These are phyloP conservation scores for Rhynchonycteris naso DNA, from an alignment of 2,797 vertebrate species.

Conservation along the genomic window DNA sequence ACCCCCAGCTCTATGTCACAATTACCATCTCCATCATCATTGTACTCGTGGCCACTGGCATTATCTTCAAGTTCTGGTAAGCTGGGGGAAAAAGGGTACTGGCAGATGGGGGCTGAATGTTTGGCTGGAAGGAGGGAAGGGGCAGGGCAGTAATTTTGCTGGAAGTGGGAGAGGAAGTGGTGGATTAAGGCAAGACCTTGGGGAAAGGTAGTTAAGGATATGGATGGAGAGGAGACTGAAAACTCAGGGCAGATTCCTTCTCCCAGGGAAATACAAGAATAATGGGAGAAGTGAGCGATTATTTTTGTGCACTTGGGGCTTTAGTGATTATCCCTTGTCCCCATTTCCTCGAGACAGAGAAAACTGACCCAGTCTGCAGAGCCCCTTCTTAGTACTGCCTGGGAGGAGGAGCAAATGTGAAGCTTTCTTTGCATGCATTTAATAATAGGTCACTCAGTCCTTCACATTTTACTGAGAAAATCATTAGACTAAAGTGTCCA, in stretches of 20 bases:
- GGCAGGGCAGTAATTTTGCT: neutral
- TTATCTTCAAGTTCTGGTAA: conserved; percentile 91
- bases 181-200: neutral
- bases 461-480: conserved; percentile 67
- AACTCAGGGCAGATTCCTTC: neutral
- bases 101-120: neutral
- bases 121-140: neutral
- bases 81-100: conserved; percentile 18
- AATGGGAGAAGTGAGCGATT: neutral
- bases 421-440: conserved; percentile 45
- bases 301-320: neutral
- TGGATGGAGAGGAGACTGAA: neutral
- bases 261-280: neutral
- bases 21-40: conserved; percentile 90
- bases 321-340: neutral
- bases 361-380: neutral
- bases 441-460: conserved; percentile 58
- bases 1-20: conserved; percentile 89
- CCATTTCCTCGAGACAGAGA: neutral
- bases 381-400: neutral
- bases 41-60: conserved; percentile 87
- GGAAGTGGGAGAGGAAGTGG: neutral
- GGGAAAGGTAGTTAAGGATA: neutral
- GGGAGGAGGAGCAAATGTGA: neutral
- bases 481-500: conserved; percentile 57